Percentiles rank a stretch among this genome's conserved stretches.
Conservation (phyloP, 2,888 invertebrate genomes). For the Meliscaeva auricollis region DNA sequence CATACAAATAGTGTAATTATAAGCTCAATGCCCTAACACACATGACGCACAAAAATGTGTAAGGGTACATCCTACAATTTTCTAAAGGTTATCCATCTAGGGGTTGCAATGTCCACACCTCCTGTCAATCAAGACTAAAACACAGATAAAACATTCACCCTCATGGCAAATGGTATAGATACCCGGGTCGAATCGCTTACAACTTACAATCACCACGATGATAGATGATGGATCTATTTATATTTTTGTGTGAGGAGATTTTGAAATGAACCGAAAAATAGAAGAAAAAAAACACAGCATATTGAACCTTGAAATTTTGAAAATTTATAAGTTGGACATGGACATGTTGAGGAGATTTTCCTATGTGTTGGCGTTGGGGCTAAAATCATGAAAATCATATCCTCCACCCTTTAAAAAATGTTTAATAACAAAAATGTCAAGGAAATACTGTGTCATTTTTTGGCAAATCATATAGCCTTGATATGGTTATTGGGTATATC, state of each 20-base stretch:
- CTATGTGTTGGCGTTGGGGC: too few species aligned
- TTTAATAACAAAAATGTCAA: conserved; percentile 8
- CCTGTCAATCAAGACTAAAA: conserved; percentile 77
- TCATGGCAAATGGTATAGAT: conserved; percentile 73
- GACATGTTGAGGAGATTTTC: too few species aligned
- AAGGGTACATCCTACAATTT: conserved; percentile 55
- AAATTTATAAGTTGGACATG: neutral
- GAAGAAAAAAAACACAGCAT: conserved; percentile 1
- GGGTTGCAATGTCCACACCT: conserved; percentile 77
- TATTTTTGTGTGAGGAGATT: conserved; percentile 8
- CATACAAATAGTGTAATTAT: conserved; percentile 40
- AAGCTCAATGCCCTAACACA: conserved; percentile 55
- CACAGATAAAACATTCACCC: conserved; percentile 64
- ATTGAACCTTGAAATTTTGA: conserved; percentile 36
- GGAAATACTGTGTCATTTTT: conserved; percentile 15
- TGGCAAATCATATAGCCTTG: conserved; percentile 21
- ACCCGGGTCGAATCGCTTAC: conserved; percentile 75
- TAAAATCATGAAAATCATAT: too few species aligned
- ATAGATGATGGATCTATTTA: conserved; percentile 73
- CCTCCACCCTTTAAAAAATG: too few species aligned
- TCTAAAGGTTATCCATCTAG: conserved; percentile 50
- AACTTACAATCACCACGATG: conserved; percentile 72
- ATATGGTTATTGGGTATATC: conserved; percentile 64
- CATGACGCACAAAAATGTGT: conserved; percentile 64
- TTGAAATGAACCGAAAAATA: too few species aligned